Base-by-base conservation (phyloP, 2,888 invertebrate species). In the Danaus chrysippus region DNA sequence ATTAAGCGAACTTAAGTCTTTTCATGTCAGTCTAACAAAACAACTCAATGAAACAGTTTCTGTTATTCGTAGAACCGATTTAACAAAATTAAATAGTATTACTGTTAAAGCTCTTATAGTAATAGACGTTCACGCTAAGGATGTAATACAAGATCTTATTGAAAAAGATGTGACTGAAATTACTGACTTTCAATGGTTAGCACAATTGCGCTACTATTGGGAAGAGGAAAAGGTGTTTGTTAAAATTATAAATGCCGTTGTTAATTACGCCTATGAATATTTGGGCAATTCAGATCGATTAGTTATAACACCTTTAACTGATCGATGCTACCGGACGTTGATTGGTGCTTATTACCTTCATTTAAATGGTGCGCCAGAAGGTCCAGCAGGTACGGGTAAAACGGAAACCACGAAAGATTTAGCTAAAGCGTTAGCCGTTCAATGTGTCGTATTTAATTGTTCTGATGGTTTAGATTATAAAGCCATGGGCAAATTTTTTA, bases 401-500 rank as follows among this genome's bases (percentile, higher is more conserved):
- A 97, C 97, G 0, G 97, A 97, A 89, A 96, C 97, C 15, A 96
- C 96, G 0, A 98, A 98, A 88, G 98, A 98, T 88, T 90, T 98
- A 68, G 97, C 97, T 6, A 97, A 97, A 85, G 97, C 97, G 0
- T 78, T 98, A 56, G 98, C 97, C 0, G 96, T 98, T 1, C 97
- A 97, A 77, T 96, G 96, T 78, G 94, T 97, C 0, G 96, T 96
- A 0, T 97, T 97, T 81, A 96, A 96, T 82, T 97, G 96, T 79
- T 96, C 96, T 0, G 96, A 96, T 77, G 96, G 96, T 11, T 87
- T 97, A 65, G 96, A 96, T 82, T 96, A 96, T 78, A 94, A 96
- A 74, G 95, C 96, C 34, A 96, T 96, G 96, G 95, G 96, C 9
- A 96, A 96, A 71, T 94, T 94, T 79, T 96, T 96, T 83, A 96